These are phyloP conservation scores for Gadopsis marmoratus DNA, from an alignment of 2,797 vertebrate genomes.

Conservation along the genomic window DNA sequence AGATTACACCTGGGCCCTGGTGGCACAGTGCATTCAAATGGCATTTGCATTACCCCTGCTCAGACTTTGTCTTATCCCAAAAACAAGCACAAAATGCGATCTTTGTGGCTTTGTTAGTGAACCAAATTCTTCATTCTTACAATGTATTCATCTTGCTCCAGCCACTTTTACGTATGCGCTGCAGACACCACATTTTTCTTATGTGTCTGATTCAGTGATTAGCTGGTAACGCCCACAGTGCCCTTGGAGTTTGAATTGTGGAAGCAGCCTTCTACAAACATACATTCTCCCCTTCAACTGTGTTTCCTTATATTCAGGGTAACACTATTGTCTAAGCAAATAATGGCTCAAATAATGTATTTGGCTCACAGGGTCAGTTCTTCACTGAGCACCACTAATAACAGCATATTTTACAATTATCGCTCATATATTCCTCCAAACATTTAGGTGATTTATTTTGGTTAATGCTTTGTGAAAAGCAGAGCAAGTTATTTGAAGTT, in stretches of 20 bases:
- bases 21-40: conserved; percentile 12
- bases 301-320: conserved; percentile 1
- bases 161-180: not conserved
- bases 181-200: not conserved
- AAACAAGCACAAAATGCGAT: conserved; percentile 16
- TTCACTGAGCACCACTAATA: conserved; percentile 25
- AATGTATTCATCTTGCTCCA: not conserved
- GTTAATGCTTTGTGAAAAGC: conserved; percentile 39
- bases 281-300: not conserved
- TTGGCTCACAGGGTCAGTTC: conserved; percentile 18
- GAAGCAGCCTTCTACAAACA: conserved; percentile 7
- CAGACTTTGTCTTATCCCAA: conserved; percentile 3
- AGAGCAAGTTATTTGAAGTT: conserved; percentile 30
- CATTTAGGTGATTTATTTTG: conserved; percentile 46
- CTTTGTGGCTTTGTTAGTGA: conserved; percentile 3
- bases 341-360: conserved; percentile 15
- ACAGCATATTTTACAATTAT: conserved; percentile 27
- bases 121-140: not conserved
- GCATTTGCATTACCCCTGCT: not conserved
- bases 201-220: conserved; percentile 24
- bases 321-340: conserved; percentile 1
- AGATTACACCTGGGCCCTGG: not conserved
- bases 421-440: conserved; percentile 2
- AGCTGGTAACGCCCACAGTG: not conserved
- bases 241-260: conserved; percentile 18